phyloP scores from a whole-genome alignment of 2,113 vertebrate species.

The Martes martes region DNA sequence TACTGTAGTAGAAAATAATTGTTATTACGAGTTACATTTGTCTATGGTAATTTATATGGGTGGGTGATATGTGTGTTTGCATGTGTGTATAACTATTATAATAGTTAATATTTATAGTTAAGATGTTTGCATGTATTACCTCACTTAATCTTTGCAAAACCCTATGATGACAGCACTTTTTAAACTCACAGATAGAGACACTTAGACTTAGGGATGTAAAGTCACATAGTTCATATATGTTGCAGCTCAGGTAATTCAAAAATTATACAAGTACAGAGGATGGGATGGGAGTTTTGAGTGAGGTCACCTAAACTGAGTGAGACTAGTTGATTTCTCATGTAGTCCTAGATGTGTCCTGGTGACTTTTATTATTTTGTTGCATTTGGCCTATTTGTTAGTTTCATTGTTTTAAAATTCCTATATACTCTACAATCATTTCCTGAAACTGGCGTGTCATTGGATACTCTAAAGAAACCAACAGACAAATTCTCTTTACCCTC shows the following conservation, averaged over 20 bases:
- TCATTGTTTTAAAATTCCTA: not conserved
- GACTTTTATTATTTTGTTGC: not conserved
- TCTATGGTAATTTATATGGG: not conserved
- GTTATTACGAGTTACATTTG: not conserved
- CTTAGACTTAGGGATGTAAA: not conserved
- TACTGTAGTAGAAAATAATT: not conserved
- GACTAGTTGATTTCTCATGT: not conserved
- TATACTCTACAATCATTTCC: not conserved
- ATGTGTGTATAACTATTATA: not conserved
- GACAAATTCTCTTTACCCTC: not conserved
- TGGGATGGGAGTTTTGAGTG: not conserved
- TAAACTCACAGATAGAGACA: not conserved
- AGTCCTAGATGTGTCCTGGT: not conserved
- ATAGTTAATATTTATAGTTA: not conserved
- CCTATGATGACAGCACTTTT: not conserved
- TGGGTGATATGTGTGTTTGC: not conserved
- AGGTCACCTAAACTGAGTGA: not conserved
- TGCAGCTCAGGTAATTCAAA: not conserved
- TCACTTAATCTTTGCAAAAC: not conserved
- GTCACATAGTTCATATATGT: not conserved
- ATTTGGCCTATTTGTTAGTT: not conserved
- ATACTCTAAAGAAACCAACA: not conserved
- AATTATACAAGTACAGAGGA: not conserved
- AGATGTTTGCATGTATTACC: not conserved
- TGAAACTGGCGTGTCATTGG: not conserved